Evolutionary conservation across 30 jellyfish, hydroid and myxozoan genomes (phyloP).

Genomic region (Turritopsis rubra): DNA sequence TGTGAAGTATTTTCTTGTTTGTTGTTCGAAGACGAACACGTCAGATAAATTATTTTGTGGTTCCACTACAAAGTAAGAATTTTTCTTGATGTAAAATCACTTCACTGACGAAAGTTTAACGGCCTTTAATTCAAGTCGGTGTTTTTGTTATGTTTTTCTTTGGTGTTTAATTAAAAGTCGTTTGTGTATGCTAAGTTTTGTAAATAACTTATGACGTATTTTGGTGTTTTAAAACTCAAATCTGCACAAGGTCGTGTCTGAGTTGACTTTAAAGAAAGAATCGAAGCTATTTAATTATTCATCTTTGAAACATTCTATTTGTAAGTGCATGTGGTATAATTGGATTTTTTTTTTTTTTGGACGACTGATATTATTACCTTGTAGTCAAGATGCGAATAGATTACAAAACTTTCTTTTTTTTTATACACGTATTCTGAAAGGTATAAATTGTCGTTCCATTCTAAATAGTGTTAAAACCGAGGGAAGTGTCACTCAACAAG

Average conservation of each 20-base stretch:
- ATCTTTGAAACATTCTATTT: conserved; percentile 11
- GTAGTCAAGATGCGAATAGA: too few species aligned
- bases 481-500: too few species aligned
- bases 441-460: too few species aligned
- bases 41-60: background rate
- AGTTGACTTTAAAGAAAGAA: background rate
- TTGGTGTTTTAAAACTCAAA: background rate
- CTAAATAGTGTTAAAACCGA: too few species aligned
- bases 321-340: conserved; percentile 9
- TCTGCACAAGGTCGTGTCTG: conserved; percentile 1
- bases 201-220: too few species aligned
- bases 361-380: too few species aligned
- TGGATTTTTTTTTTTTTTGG: conserved; percentile 10
- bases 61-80: background rate
- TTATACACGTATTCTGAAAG: too few species aligned
- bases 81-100: background rate
- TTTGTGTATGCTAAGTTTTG: background rate
- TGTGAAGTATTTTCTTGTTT: background rate
- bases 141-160: background rate
- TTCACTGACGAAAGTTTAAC: background rate
- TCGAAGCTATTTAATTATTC: conserved; percentile 3
- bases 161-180: too few species aligned
- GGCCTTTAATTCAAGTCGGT: background rate
- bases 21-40: background rate
- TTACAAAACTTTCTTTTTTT: too few species aligned